phyloP scores from a whole-genome alignment of 2,113 vertebrate genomes.

The Hippocampus abdominalis region DNA sequence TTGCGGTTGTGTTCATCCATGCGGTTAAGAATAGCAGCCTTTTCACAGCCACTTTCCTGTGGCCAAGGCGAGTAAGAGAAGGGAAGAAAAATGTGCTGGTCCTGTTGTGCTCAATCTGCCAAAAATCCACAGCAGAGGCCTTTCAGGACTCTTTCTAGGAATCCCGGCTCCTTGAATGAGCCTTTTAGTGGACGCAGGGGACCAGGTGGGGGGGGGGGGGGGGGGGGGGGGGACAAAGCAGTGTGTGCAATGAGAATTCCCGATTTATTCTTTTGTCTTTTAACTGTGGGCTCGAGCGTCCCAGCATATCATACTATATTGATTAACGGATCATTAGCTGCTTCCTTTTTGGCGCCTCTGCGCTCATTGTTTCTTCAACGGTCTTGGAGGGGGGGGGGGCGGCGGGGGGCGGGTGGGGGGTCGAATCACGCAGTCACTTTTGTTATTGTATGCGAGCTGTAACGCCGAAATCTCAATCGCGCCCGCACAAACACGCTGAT shows the following conservation, averaged over 20 bases:
- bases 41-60: slow-evolving; percentile 40
- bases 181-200: slow-evolving; percentile 10
- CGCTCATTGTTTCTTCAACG: slow-evolving; percentile 21
- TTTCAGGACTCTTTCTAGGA: slow-evolving; percentile 64
- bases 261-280: slow-evolving; percentile 20
- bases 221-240: slow-evolving; percentile 25
- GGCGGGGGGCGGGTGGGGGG: too few relatives aligned
- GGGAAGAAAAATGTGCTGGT: slow-evolving; percentile 12
- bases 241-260: slow-evolving; percentile 15
- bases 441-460: slow-evolving; percentile 39
- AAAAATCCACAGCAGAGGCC: slow-evolving; percentile 45
- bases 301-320: not conserved
- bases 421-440: not conserved
- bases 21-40: slow-evolving; percentile 49
- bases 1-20: slow-evolving; percentile 30
- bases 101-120: slow-evolving; percentile 29
- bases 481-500: slow-evolving; percentile 22
- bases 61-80: slow-evolving; percentile 21
- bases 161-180: slow-evolving; percentile 47
- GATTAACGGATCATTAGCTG: not conserved
- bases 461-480: slow-evolving; percentile 26
- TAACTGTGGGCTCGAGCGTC: not conserved
- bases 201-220: slow-evolving; percentile 10
- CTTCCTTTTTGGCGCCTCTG: not conserved
- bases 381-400: slow-evolving; percentile 3